Conservation (phyloP, 2,888 invertebrate genomes). For the Panopea generosa region DNA sequence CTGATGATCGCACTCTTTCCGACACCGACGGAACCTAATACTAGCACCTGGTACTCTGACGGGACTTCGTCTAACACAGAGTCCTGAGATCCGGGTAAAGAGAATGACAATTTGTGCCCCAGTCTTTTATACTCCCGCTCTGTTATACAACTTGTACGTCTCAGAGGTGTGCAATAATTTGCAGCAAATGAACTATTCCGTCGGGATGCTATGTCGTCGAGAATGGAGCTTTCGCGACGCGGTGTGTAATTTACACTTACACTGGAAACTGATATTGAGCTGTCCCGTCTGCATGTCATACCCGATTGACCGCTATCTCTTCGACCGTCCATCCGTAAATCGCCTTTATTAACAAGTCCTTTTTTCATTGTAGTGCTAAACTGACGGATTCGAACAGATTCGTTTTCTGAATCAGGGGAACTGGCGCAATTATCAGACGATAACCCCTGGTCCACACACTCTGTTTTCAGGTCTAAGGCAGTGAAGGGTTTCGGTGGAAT, state of each 20-base stretch:
- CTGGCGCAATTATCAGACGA: conserved; percentile 4
- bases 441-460: conserved; percentile 1
- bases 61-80: conserved; percentile 47
- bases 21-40: conserved; percentile 89
- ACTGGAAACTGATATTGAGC: conserved; percentile 33
- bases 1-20: conserved; percentile 90
- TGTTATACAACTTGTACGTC: conserved; percentile 54
- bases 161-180: conserved; percentile 38
- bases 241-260: conserved; percentile 17
- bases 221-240: conserved; percentile 52
- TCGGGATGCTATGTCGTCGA: conserved; percentile 27
- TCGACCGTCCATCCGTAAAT: conserved; percentile 83
- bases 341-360: conserved; percentile 96
- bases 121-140: conserved; percentile 53
- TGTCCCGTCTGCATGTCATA: conserved; percentile 38
- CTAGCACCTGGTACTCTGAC: conserved; percentile 88
- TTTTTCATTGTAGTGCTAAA: conserved; percentile 96
- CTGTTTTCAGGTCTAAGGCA: conserved; percentile 13
- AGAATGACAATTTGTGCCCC: conserved; percentile 18
- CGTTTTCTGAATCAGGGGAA: conserved; percentile 18
- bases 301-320: conserved; percentile 51
- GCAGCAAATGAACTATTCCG: conserved; percentile 35
- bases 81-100: conserved; percentile 54
- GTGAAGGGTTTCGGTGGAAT: conserved; percentile 25
- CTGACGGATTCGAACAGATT: conserved; percentile 90